Evolutionary conservation across 2,113 vertebrate genomes (phyloP).

Genomic region (Ranitomeya imitator): DNA sequence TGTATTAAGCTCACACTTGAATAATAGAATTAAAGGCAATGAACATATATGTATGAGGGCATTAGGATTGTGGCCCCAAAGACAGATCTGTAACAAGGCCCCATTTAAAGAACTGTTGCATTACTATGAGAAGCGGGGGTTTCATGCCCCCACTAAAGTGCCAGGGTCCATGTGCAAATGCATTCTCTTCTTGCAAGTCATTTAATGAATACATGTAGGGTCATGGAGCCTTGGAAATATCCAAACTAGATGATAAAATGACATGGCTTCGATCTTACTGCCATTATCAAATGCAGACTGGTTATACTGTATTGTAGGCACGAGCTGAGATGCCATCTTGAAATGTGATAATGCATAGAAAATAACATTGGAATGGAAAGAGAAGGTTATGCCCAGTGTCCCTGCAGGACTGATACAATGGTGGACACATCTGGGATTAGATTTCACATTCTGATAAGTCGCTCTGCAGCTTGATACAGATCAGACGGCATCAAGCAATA

Average conservation of each 20-base stretch:
- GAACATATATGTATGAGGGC: background rate
- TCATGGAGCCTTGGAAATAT: background rate
- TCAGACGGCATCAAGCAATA: background rate
- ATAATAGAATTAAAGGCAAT: background rate
- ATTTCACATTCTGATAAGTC: slow-evolving; percentile 13
- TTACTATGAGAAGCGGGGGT: background rate
- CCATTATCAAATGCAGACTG: background rate
- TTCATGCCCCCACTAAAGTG: background rate
- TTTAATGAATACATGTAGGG: background rate
- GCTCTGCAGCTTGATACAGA: background rate
- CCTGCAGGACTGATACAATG: background rate
- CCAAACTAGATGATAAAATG: background rate
- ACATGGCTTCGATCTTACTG: background rate
- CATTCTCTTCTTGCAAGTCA: background rate
- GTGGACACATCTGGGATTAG: background rate
- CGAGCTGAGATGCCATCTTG: background rate
- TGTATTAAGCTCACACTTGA: background rate
- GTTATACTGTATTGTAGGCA: background rate
- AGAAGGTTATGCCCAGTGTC: background rate
- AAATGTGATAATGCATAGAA: slow-evolving; percentile 4
- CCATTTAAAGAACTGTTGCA: background rate
- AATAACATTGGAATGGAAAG: background rate
- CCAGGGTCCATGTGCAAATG: background rate
- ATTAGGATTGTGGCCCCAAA: background rate
- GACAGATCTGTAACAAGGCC: background rate